phyloP scores from a whole-genome alignment of 2,888 invertebrate species.

The Spilarctia lutea region DNA sequence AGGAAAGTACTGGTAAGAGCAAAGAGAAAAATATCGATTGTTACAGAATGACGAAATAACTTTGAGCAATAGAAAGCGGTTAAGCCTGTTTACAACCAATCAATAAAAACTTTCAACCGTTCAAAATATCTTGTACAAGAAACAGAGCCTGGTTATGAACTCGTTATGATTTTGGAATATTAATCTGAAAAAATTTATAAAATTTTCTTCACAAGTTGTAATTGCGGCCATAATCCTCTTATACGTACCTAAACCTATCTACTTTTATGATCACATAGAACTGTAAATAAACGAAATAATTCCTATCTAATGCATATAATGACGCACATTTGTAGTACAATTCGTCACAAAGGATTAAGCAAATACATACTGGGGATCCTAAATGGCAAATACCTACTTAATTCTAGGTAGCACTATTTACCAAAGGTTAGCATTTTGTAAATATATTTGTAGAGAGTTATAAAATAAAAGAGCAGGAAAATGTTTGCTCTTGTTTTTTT shows the following conservation, averaged over 20 bases:
- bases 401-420: too few relatives aligned
- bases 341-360: too few relatives aligned
- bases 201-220: not conserved
- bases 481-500: too few relatives aligned
- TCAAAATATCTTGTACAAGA: not conserved
- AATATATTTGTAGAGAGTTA: too few relatives aligned
- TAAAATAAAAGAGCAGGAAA: too few relatives aligned
- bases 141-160: not conserved
- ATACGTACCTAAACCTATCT: too few relatives aligned
- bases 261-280: not conserved
- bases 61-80: slow-evolving; percentile 10
- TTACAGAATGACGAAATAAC: not conserved
- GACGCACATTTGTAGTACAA: too few relatives aligned
- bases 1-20: not conserved
- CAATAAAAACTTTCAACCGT: not conserved
- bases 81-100: not conserved
- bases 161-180: not conserved
- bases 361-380: too few relatives aligned
- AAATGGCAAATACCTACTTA: too few relatives aligned
- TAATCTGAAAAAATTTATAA: not conserved
- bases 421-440: too few relatives aligned
- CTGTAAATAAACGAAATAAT: too few relatives aligned
- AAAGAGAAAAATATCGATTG: not conserved
- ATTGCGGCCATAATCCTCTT: not conserved
- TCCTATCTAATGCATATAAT: too few relatives aligned